Conservation (phyloP, 1,140 invertebrate species). For the Heliconius nattereri region DNA sequence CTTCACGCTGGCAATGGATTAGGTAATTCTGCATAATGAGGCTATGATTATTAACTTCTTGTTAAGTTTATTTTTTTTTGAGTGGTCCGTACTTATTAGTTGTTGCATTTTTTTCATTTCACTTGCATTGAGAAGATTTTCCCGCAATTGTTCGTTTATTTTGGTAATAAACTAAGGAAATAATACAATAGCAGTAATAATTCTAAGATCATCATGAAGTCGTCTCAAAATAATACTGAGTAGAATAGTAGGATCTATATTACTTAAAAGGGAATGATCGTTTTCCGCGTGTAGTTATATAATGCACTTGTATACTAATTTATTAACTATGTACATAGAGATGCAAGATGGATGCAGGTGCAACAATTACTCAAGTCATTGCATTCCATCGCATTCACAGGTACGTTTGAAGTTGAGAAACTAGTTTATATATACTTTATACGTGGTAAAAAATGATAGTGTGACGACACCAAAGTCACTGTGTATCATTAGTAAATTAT, state of each 20-base stretch:
- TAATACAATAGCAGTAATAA: no score
- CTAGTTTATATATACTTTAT: neutral
- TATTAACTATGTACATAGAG: neutral
- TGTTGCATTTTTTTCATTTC: neutral
- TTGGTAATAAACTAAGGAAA: neutral
- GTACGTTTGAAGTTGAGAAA: neutral
- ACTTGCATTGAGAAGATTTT: neutral
- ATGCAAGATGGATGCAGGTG: neutral
- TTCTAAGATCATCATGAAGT: no score
- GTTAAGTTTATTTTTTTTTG: neutral
- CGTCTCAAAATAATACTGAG: neutral
- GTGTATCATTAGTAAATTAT: neutral
- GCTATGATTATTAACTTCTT: constrained; percentile 3
- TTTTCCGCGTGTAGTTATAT: constrained; percentile 7
- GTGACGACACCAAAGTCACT: neutral
- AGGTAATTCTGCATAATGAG: neutral
- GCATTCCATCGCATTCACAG: constrained; percentile 11
- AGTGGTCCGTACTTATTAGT: neutral
- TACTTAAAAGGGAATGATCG: neutral
- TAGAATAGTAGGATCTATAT: neutral
- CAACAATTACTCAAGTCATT: constrained; percentile 21
- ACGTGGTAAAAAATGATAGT: neutral
- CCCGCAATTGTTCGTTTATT: neutral
- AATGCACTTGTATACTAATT: neutral
- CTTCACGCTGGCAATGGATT: neutral